phyloP scores from a whole-genome alignment of 2,888 invertebrate species.

The Trissoscelio sp. region DNA sequence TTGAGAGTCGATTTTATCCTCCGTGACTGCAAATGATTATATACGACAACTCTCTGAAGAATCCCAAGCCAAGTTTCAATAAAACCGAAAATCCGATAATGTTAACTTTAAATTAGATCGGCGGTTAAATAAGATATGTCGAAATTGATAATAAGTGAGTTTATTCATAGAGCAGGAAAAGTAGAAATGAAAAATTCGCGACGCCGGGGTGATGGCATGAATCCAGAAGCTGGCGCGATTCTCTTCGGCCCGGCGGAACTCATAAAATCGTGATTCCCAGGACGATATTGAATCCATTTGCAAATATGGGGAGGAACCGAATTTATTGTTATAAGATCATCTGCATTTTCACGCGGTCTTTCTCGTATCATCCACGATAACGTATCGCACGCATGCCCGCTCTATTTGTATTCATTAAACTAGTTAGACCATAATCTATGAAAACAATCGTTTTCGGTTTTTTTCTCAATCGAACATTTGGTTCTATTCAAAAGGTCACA shows the following conservation, averaged over 20 bases:
- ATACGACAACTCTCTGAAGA: not conserved
- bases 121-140: conserved; percentile 46
- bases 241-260: conserved; percentile 11
- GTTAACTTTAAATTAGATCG: conserved; percentile 47
- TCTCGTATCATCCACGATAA: conserved; percentile 14
- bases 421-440: too few species aligned
- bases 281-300: conserved; percentile 61
- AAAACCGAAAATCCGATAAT: conserved; percentile 39
- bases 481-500: too few species aligned
- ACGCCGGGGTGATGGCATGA: conserved; percentile 25
- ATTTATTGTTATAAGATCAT: conserved; percentile 58
- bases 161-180: conserved; percentile 47
- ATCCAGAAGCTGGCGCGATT: conserved; percentile 43
- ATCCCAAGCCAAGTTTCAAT: conserved; percentile 28
- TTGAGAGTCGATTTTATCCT: conserved; percentile 10
- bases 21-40: conserved; percentile 36
- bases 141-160: conserved; percentile 51
- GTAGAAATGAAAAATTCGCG: conserved; percentile 46
- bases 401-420: conserved; percentile 42
- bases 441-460: too few species aligned
- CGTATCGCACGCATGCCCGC: conserved; percentile 8
- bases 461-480: too few species aligned
- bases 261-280: conserved; percentile 55
- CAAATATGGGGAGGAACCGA: conserved; percentile 24
- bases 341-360: conserved; percentile 24